Evolutionary conservation across 2,113 vertebrate genomes (phyloP).

Genomic region (Symphodus melops): DNA sequence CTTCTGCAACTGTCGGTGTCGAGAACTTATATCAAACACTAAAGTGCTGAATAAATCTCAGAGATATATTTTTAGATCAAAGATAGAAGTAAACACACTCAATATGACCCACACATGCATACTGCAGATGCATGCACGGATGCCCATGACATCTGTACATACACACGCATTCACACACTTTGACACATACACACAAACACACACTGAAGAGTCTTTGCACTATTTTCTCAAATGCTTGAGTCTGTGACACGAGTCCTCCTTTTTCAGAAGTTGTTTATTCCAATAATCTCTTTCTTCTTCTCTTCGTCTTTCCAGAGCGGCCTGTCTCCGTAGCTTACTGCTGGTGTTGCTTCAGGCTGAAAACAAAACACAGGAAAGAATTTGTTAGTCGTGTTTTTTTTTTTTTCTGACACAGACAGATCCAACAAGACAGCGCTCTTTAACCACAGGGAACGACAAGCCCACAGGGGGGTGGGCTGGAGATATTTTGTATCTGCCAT

Average conservation of each 20-base stretch:
- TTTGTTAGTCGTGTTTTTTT: conserved; percentile 68
- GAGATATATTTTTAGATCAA: conserved; percentile 58
- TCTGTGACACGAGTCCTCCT: conserved; percentile 51
- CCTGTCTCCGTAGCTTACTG: conserved; percentile 66
- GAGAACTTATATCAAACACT: conserved; percentile 63
- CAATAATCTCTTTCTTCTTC: conserved; percentile 50
- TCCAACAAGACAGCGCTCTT: conserved; percentile 53
- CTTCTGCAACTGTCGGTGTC: conserved; percentile 34
- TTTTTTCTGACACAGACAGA: conserved; percentile 43
- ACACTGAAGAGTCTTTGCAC: conserved; percentile 34
- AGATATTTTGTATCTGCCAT: conserved; percentile 32
- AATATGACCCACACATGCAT: conserved; percentile 13
- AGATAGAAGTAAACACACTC: conserved; percentile 55
- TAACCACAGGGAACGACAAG: conserved; percentile 46
- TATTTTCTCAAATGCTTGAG: conserved; percentile 39
- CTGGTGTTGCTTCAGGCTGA: conserved; percentile 82
- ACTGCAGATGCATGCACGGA: not conserved
- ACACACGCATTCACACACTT: conserved; percentile 14
- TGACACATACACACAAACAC: not conserved
- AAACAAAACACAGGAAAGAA: conserved; percentile 64
- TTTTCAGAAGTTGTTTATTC: conserved; percentile 50
- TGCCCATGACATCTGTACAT: not conserved
- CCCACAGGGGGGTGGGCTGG: conserved; percentile 27
- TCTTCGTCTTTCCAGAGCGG: conserved; percentile 41
- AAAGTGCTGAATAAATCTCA: conserved; percentile 59